Conservation (phyloP, 2,797 vertebrate species). For the Urophycis tenuis region DNA sequence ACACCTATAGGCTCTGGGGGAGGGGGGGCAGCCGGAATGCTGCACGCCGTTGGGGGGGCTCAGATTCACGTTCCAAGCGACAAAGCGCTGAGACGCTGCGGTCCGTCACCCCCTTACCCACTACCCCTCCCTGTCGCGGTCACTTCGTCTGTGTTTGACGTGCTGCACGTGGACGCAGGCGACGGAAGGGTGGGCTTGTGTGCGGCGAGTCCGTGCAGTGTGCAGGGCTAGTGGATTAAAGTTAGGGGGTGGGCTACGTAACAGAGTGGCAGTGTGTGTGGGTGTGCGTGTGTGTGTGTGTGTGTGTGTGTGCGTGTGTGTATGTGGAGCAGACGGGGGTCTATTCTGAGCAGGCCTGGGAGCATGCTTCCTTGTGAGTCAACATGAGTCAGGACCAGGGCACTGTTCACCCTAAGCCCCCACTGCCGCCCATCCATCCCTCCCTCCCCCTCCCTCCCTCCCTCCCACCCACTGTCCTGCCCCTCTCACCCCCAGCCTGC, state of each 20-base stretch:
- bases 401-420: constrained; percentile 30
- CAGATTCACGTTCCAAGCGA: too few species aligned
- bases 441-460: not conserved
- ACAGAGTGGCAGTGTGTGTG: not conserved
- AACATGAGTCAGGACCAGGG: constrained; percentile 55
- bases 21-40: too few species aligned
- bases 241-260: not conserved
- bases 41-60: too few species aligned
- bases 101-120: too few species aligned
- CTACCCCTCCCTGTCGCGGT: too few species aligned
- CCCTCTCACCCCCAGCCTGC: not conserved
- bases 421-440: not conserved
- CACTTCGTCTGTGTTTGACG: too few species aligned
- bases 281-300: constrained; percentile 12
- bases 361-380: constrained; percentile 55
- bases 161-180: too few species aligned
- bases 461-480: not conserved
- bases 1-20: not conserved
- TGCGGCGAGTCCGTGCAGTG: too few species aligned
- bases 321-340: constrained; percentile 53
- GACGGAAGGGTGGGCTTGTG: too few species aligned
- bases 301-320: constrained; percentile 39
- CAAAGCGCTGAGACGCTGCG: too few species aligned
- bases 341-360: constrained; percentile 62
- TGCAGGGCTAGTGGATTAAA: too few species aligned